A percentile compares a stretch with the other conserved stretches of the same genome.
Evolutionary conservation across 2,113 vertebrate species (phyloP).

Genomic region (Seriola dumerili): DNA sequence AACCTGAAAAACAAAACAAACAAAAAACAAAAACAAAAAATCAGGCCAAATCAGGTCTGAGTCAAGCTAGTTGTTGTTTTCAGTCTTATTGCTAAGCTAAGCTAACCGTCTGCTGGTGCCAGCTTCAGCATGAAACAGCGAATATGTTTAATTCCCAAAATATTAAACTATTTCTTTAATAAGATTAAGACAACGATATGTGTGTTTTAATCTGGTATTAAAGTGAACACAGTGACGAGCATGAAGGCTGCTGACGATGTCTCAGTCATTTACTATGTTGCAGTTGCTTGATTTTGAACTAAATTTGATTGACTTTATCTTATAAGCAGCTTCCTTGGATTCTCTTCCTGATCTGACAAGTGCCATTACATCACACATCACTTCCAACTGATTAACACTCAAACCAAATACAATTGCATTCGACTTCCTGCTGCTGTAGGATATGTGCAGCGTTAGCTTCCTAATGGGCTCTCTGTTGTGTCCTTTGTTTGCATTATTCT

Average conservation of each 20-base stretch:
- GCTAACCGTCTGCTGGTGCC: neutral
- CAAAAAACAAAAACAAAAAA: too few species aligned
- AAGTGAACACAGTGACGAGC: neutral
- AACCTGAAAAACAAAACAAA: too few species aligned
- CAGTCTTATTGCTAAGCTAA: neutral
- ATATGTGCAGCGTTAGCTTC: neutral
- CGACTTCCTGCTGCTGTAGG: neutral
- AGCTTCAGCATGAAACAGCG: too few species aligned
- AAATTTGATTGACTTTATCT: neutral
- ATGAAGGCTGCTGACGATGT: neutral
- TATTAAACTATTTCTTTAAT: neutral
- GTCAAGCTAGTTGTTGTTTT: neutral
- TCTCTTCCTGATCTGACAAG: neutral
- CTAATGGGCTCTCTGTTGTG: conserved; percentile 4
- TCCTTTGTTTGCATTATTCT: conserved; percentile 23
- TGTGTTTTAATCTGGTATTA: too few species aligned
- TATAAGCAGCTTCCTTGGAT: neutral
- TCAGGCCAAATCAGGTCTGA: neutral
- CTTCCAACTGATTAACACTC: neutral
- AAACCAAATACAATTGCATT: neutral
- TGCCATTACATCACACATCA: neutral
- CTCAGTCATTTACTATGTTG: neutral
- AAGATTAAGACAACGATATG: too few species aligned
- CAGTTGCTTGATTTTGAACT: neutral
- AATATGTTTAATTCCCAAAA: neutral